Conservation (phyloP, 2,113 vertebrate species). For the Scortum barcoo region DNA sequence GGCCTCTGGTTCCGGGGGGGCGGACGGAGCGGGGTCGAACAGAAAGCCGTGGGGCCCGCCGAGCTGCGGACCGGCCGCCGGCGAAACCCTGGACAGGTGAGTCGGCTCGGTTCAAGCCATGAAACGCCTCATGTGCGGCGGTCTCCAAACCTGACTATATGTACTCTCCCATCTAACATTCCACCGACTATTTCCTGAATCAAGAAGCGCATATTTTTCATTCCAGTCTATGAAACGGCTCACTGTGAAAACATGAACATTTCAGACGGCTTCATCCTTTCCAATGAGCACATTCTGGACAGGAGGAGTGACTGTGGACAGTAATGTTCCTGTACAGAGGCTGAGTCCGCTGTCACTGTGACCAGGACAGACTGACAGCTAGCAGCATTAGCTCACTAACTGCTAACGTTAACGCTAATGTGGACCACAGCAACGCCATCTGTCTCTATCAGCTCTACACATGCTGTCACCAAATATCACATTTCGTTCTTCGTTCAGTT, state of each 20-base stretch:
- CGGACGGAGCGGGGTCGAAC: constrained; percentile 54
- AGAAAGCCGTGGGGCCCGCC: constrained; percentile 46
- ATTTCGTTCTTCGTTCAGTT: too few relatives aligned
- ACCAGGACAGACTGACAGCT: background rate
- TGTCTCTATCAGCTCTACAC: too few relatives aligned
- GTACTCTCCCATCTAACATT: fast-evolving
- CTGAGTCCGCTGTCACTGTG: too few relatives aligned
- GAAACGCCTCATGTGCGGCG: too few relatives aligned
- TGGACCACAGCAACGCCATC: background rate
- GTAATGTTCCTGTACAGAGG: too few relatives aligned
- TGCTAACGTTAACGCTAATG: background rate
- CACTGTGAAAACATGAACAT: too few relatives aligned
- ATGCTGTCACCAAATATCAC: too few relatives aligned
- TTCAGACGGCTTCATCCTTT: background rate
- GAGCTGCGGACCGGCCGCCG: background rate
- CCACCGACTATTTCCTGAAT: background rate
- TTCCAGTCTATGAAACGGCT: background rate
- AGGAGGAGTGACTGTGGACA: too few relatives aligned
- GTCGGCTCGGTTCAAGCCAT: fast-evolving
- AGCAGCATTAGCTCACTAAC: background rate
- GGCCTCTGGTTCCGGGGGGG: constrained; percentile 33
- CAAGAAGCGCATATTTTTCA: background rate
- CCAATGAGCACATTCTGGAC: background rate
- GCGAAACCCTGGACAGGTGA: constrained; percentile 58
- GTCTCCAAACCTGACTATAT: background rate